phyloP scores from a whole-genome alignment of 1,140 invertebrate species.

The Cotesia vestalis region DNA sequence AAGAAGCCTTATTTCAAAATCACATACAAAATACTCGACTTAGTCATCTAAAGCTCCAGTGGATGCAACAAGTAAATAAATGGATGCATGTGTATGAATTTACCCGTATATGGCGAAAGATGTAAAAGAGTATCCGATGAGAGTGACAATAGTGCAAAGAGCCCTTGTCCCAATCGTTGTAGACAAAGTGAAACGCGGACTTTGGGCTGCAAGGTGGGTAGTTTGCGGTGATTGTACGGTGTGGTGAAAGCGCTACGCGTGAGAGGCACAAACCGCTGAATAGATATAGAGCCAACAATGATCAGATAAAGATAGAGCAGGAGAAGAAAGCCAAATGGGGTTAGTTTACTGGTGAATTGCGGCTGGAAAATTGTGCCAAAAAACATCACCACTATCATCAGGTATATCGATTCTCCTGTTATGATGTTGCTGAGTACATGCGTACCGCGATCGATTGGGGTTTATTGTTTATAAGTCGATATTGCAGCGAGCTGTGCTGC shows the following conservation, averaged over 20 bases:
- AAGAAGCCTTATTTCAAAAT: too few species aligned
- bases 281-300: slow-evolving; percentile 3
- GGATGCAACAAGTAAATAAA: slow-evolving; percentile 32
- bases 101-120: not conserved
- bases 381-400: slow-evolving; percentile 41
- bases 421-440: slow-evolving; percentile 57
- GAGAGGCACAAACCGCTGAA: not conserved
- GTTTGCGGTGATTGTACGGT: slow-evolving; percentile 36
- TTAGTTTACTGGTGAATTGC: slow-evolving; percentile 54
- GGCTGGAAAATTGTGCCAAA: slow-evolving; percentile 38
- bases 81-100: not conserved
- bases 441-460: slow-evolving; percentile 39
- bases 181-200: slow-evolving; percentile 34
- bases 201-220: slow-evolving; percentile 32
- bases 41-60: not conserved
- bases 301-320: slow-evolving; percentile 11
- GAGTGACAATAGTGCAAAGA: slow-evolving; percentile 30
- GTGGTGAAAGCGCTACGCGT: slow-evolving; percentile 27
- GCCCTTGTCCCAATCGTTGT: slow-evolving; percentile 28
- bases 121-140: slow-evolving; percentile 18
- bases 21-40: not conserved
- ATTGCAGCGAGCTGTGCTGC: not conserved
- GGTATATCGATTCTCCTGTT: slow-evolving; percentile 59
- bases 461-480: not conserved
- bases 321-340: slow-evolving; percentile 31